phyloP scores from a whole-genome alignment of 2,113 vertebrate genomes.

The Nanorana parkeri region DNA sequence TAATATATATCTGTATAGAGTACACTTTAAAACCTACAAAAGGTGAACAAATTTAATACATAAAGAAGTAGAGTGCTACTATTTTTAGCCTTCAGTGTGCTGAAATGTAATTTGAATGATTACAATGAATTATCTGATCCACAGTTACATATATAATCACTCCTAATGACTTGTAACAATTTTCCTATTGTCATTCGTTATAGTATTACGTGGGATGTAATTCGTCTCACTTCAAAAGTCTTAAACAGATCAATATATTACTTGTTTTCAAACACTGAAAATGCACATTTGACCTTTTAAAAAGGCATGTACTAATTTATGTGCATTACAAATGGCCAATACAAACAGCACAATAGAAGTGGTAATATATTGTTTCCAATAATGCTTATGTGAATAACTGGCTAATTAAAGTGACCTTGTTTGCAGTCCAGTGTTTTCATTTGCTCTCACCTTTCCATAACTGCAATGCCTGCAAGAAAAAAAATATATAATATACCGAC shows the following conservation, averaged over 20 bases:
- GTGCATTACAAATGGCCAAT: constrained; percentile 19
- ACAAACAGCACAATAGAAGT: background rate
- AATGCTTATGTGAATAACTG: background rate
- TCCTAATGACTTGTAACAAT: background rate
- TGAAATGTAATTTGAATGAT: too few species aligned
- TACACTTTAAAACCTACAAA: too few species aligned
- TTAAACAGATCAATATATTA: constrained; percentile 31
- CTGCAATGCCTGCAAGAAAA: too few species aligned
- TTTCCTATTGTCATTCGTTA: background rate
- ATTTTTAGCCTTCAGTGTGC: too few species aligned
- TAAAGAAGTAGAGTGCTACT: too few species aligned
- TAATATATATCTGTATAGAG: too few species aligned
- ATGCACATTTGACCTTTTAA: constrained; percentile 37
- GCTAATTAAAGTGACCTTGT: too few species aligned
- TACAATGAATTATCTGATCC: background rate
- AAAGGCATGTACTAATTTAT: constrained; percentile 3
- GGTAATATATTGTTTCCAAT: background rate
- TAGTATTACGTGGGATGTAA: constrained; percentile 1
- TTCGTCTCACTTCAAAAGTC: constrained; percentile 32
- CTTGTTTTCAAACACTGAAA: constrained; percentile 32
- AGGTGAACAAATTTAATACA: too few species aligned
- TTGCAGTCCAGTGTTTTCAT: too few species aligned
- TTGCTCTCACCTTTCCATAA: too few species aligned
- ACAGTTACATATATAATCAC: background rate
- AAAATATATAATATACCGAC: too few species aligned